Base-by-base conservation (phyloP, 2,113 vertebrate genomes). In the Podarcis cretensis region DNA sequence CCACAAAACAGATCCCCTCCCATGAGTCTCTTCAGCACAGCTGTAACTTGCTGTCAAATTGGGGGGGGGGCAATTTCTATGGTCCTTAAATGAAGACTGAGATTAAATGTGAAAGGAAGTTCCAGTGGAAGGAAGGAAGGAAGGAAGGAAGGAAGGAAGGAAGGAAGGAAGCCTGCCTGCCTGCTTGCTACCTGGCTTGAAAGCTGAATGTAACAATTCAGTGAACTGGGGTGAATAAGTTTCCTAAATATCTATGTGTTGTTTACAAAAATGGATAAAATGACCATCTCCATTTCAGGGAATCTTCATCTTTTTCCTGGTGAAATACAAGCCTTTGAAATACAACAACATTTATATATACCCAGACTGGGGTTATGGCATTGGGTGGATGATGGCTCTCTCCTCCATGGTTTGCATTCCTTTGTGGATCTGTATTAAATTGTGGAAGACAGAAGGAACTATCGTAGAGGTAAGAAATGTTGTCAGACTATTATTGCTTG, bases 371-470 rank as follows among this genome's bases (percentile, higher is more conserved):
- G 99, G 99, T 90, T 99, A 99, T 0, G 98, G 98, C 8, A 98
- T 99, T 2, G 99, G 99, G n/a, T 99, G 99, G 99, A 98, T 98
- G 95, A 99, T 99, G 98, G 99, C 99, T 0, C 97, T 99, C 85
- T 99, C 99, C 59, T 99, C 99, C 25, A 99, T 99, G 99, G 95
- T 99, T 74, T 99, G 99, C 90, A 99, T 99, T 91, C 99, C 99
- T 0, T 85, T 99, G 84, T 99, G 99, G 92, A 96, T 99, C 8
- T 94, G 97, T 94, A 94, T 98, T 93, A 98, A 98, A 96, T 88
- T 99, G 91, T 99, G 98, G 98, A 98, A 98, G 94, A 98, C 98
- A 40, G 97, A 98, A 83, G 99, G 99, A 81, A 98, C 98, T 1
- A 97, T 99, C 90, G 84, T 95, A 59, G 98, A 99, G 98, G 99